These are phyloP conservation scores for Catostomus latipinnis DNA, from an alignment of 2,797 vertebrate species.

Conservation along the genomic window DNA sequence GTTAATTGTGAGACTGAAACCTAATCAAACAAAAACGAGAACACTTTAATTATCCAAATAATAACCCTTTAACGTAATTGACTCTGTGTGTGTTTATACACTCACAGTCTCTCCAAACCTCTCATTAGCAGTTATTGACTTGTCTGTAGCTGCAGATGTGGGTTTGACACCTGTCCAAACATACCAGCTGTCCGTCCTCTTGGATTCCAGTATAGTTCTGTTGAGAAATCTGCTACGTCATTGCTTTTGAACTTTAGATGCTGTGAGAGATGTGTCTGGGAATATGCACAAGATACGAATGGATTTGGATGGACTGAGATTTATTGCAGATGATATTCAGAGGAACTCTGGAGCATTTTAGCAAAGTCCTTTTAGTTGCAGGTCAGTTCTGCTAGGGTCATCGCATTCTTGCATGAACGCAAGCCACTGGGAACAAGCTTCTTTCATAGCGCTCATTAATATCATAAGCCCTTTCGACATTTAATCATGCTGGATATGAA, in stretches of 20 bases:
- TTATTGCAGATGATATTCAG: too few species aligned
- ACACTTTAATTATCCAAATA: constrained; percentile 45
- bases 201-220: neutral
- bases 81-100: constrained; percentile 3
- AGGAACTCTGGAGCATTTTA: too few species aligned
- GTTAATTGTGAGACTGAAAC: constrained; percentile 27
- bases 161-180: constrained; percentile 42
- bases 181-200: constrained; percentile 23
- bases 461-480: too few species aligned
- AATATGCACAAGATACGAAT: too few species aligned
- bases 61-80: constrained; percentile 23
- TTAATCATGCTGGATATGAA: too few species aligned
- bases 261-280: too few species aligned
- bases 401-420: too few species aligned
- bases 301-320: too few species aligned
- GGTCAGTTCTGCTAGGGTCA: too few species aligned
- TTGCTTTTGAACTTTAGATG: neutral
- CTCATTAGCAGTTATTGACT: constrained; percentile 46
- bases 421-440: too few species aligned
- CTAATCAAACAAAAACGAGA: constrained; percentile 31
- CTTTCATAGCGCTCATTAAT: too few species aligned
- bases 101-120: constrained; percentile 24
- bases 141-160: constrained; percentile 33
- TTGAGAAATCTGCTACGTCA: neutral
- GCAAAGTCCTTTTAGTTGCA: too few species aligned